These are phyloP conservation scores for Cerastoderma edule DNA, from an alignment of 2,888 invertebrate genomes.

Conservation along the genomic window DNA sequence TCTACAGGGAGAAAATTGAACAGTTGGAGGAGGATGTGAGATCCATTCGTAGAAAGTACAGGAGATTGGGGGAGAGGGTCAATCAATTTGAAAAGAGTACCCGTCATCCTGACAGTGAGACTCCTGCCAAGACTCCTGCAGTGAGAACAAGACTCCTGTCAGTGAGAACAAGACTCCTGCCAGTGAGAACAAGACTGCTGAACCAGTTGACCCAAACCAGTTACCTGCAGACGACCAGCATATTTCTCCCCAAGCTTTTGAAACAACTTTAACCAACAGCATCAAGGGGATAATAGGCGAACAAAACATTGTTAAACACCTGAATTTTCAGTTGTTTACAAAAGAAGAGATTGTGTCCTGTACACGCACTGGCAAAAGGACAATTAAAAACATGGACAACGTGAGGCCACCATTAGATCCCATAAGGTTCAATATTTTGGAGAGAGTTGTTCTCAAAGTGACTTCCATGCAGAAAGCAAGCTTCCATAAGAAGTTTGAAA, in stretches of 20 bases:
- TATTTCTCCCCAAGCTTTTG: constrained; percentile 24
- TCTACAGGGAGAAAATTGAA: constrained; percentile 22
- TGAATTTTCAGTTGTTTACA: constrained; percentile 25
- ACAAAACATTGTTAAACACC: constrained; percentile 27
- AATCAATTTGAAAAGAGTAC: constrained; percentile 28
- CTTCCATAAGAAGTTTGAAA: no score
- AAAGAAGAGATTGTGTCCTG: constrained; percentile 24
- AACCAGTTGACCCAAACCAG: constrained; percentile 27
- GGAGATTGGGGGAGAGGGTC: constrained; percentile 28
- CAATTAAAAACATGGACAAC: no score
- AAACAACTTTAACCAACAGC: constrained; percentile 21
- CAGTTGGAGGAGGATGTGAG: constrained; percentile 25
- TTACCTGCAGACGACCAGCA: constrained; percentile 26
- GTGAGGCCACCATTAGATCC: no score
- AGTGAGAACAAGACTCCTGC: constrained; percentile 20
- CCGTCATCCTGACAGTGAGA: constrained; percentile 27
- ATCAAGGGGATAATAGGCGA: constrained; percentile 27
- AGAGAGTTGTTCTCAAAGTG: no score
- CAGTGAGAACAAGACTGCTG: constrained; percentile 24
- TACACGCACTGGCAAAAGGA: no score
- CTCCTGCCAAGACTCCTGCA: constrained; percentile 29
- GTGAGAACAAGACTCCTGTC: constrained; percentile 19
- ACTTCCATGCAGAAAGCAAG: no score
- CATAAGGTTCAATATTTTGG: no score
- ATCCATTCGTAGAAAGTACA: constrained; percentile 27